Evolutionary conservation across 2,113 vertebrate genomes (phyloP).

Genomic region (Gobiocypris rarus): DNA sequence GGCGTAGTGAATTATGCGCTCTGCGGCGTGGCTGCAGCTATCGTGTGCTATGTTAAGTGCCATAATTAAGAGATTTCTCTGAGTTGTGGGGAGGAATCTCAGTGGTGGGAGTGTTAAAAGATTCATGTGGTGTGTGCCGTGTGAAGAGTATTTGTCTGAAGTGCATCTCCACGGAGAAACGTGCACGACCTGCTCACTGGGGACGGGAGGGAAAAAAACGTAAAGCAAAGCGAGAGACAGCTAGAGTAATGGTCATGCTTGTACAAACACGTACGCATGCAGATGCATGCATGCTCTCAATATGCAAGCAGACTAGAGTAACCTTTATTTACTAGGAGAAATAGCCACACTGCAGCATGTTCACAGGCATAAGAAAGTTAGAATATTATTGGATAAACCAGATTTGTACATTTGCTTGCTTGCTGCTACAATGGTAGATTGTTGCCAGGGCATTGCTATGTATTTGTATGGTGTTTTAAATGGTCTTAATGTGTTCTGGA

Average conservation of each 20-base stretch:
- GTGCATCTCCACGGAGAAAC: constrained; percentile 18
- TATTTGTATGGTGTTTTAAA: too few relatives aligned
- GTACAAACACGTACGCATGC: constrained; percentile 3
- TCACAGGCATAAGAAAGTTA: neutral
- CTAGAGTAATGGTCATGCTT: constrained; percentile 30
- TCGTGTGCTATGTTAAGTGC: constrained; percentile 42
- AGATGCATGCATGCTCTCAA: constrained; percentile 19
- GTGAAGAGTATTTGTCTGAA: constrained; percentile 22
- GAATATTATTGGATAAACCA: neutral
- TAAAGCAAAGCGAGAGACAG: constrained; percentile 36
- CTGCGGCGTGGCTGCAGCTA: constrained; percentile 24
- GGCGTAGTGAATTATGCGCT: constrained; percentile 38
- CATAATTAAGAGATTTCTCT: constrained; percentile 45
- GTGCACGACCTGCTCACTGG: constrained; percentile 1
- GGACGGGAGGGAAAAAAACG: neutral
- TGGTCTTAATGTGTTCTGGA: too few relatives aligned
- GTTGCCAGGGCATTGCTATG: too few relatives aligned
- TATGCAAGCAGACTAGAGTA: constrained; percentile 12
- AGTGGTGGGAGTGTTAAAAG: constrained; percentile 41
- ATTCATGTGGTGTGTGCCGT: constrained; percentile 28
- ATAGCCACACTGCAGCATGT: neutral
- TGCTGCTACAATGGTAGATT: too few relatives aligned
- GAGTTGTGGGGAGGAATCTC: constrained; percentile 23
- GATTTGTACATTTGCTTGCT: too few relatives aligned
- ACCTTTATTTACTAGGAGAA: constrained; percentile 15